phyloP scores from a whole-genome alignment of 2,113 vertebrate species.

The Misgurnus anguillicaudatus region DNA sequence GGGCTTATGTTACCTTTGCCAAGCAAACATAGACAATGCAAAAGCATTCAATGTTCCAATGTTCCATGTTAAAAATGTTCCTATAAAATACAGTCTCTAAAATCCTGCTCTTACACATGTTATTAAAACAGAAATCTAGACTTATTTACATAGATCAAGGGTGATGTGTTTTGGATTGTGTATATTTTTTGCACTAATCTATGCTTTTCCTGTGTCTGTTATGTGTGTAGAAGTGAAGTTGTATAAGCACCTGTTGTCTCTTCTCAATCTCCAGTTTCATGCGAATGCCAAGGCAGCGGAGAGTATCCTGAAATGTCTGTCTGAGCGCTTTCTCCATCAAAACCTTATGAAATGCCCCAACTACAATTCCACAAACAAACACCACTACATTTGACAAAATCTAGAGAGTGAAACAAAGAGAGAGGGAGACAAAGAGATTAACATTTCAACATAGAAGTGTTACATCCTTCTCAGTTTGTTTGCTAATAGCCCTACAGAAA shows the following conservation, averaged over 20 bases:
- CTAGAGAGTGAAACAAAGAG: conserved; percentile 64
- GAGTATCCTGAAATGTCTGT: conserved; percentile 89
- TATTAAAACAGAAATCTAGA: background rate
- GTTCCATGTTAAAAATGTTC: too few species aligned
- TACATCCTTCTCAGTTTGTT: conserved; percentile 19
- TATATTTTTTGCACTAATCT: background rate
- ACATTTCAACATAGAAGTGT: background rate
- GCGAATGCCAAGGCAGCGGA: conserved; percentile 88
- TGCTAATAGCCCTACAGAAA: background rate
- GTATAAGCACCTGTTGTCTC: conserved; percentile 85
- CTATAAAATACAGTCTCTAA: background rate
- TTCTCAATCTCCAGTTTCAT: conserved; percentile 95
- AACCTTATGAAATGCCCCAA: conserved; percentile 93
- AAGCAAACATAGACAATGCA: background rate
- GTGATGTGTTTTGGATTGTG: background rate
- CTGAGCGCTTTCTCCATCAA: conserved; percentile 89
- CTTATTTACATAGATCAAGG: background rate
- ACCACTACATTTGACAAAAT: conserved; percentile 85
- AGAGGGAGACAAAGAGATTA: conserved; percentile 9
- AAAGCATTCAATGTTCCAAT: too few species aligned
- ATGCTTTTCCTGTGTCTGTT: background rate
- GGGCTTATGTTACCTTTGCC: too few species aligned
- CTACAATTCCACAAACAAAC: conserved; percentile 87
- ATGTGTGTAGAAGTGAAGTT: background rate
- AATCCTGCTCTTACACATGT: background rate